phyloP scores from a whole-genome alignment of 2,113 vertebrate species.

The Megaceryle maxima region DNA sequence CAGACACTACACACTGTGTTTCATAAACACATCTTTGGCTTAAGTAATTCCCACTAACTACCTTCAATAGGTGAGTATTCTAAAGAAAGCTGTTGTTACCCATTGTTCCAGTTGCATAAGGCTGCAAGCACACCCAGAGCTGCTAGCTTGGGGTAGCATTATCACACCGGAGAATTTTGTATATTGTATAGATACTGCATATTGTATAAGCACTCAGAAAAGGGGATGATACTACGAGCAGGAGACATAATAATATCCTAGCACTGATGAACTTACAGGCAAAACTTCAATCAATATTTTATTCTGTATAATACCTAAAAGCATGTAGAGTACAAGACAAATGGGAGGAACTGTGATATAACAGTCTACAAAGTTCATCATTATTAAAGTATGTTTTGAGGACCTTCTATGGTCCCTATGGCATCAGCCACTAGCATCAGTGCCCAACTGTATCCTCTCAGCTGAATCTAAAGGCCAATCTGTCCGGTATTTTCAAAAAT shows the following conservation, averaged over 20 bases:
- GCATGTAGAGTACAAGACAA: not conserved
- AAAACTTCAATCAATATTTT: not conserved
- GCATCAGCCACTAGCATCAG: not conserved
- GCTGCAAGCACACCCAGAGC: not conserved
- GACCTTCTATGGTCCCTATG: not conserved
- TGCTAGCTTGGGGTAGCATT: not conserved
- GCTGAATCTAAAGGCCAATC: not conserved
- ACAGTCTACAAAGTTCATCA: not conserved
- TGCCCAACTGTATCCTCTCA: not conserved
- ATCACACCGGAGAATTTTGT: not conserved
- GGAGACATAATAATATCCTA: not conserved
- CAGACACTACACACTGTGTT: not conserved
- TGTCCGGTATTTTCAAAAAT: not conserved
- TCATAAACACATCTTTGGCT: not conserved
- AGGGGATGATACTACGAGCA: fast-evolving
- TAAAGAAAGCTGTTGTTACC: not conserved
- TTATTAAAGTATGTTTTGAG: not conserved
- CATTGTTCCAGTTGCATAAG: not conserved
- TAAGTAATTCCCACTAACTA: not conserved
- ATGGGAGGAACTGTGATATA: not conserved
- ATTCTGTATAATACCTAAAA: not conserved
- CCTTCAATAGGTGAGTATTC: not conserved
- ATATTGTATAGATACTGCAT: not conserved
- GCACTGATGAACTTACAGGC: not conserved
- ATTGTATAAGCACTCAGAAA: not conserved